These are phyloP conservation scores for Ornithorhynchus anatinus DNA, from an alignment of 2,113 vertebrate genomes.

Conservation along the genomic window DNA sequence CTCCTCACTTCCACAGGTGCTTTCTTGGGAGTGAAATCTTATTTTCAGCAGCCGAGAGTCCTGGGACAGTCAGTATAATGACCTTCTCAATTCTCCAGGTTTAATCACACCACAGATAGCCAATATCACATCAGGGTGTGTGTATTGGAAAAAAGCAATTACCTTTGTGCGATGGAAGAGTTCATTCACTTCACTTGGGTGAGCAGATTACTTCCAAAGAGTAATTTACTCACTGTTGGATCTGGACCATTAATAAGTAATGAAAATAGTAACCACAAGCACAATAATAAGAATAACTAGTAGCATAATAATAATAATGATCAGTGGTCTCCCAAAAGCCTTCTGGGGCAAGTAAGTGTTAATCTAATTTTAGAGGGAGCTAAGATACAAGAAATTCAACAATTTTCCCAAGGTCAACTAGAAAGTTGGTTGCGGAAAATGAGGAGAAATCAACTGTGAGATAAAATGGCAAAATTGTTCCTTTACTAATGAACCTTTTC, in stretches of 20 bases:
- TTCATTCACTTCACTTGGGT: background rate
- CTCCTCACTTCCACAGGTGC: background rate
- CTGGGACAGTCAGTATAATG: background rate
- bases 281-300: background rate
- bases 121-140: background rate
- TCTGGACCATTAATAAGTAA: background rate
- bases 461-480: background rate
- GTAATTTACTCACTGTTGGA: background rate
- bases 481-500: too few species aligned
- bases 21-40: too few species aligned
- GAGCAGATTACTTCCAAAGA: background rate
- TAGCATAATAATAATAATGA: rapidly evolving
- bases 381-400: too few species aligned
- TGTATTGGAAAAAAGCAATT: background rate
- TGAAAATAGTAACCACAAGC: background rate
- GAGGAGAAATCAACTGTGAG: rapidly evolving
- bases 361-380: background rate
- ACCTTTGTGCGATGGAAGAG: background rate
- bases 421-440: background rate
- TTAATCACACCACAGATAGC: background rate
- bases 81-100: background rate
- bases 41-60: background rate
- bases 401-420: background rate
- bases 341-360: background rate
- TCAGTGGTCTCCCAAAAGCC: too few species aligned